Conservation (phyloP, 2,113 vertebrate genomes). For the Microtus ochrogaster region DNA sequence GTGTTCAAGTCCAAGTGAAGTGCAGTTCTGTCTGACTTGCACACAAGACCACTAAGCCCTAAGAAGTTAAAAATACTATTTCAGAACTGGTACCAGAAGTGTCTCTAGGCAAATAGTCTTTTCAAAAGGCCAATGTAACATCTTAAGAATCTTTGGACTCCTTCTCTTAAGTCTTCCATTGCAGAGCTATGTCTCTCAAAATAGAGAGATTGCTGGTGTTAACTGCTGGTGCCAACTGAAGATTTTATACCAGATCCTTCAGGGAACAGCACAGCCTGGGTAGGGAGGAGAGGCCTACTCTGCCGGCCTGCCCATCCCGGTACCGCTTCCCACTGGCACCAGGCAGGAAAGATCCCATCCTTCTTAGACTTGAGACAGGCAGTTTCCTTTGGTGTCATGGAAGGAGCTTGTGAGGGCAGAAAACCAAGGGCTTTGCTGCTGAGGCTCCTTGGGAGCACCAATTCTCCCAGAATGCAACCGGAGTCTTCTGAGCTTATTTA, state of each 20-base stretch:
- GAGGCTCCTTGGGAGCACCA: background rate
- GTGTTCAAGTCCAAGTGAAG: background rate
- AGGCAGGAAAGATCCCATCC: constrained; percentile 56
- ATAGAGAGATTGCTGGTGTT: background rate
- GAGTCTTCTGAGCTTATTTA: background rate
- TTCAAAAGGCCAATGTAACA: constrained; percentile 33
- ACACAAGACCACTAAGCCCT: background rate
- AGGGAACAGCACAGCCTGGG: constrained; percentile 9
- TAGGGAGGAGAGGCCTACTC: constrained; percentile 28
- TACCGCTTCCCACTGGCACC: background rate
- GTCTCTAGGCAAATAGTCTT: background rate
- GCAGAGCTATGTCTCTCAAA: background rate
- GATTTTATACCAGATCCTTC: background rate
- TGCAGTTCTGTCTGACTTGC: background rate
- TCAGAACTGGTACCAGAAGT: background rate
- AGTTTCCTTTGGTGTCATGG: constrained; percentile 23
- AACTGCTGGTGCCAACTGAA: background rate
- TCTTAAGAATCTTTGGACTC: background rate
- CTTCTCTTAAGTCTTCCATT: background rate
- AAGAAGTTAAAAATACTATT: background rate
- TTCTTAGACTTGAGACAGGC: constrained; percentile 57
- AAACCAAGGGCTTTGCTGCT: background rate
- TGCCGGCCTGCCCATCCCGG: background rate
- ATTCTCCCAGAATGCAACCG: background rate
- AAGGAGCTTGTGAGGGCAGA: background rate